Evolutionary conservation across 2,888 invertebrate genomes (phyloP).

Genomic region (Malthinus flaveolus): DNA sequence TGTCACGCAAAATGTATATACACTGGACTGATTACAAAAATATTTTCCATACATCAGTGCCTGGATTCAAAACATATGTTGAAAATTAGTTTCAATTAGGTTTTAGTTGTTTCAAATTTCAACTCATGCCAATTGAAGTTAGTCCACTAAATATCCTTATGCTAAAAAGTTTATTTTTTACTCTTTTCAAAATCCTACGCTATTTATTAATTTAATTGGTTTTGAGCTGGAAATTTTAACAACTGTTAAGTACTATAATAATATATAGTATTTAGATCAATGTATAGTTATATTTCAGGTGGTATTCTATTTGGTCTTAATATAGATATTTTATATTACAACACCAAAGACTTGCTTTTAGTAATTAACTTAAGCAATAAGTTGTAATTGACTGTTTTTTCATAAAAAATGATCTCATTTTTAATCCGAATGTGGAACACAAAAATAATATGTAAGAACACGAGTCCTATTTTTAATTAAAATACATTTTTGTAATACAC

Average conservation of each 20-base stretch:
- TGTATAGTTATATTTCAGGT: too few relatives aligned
- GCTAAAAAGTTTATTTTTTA: too few relatives aligned
- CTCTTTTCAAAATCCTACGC: too few relatives aligned
- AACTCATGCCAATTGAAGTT: background rate
- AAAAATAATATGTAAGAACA: too few relatives aligned
- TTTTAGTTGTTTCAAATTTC: constrained; percentile 7
- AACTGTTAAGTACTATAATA: too few relatives aligned
- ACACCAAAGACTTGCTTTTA: constrained; percentile 5
- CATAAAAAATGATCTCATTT: constrained; percentile 5
- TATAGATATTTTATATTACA: background rate
- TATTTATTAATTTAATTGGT: too few relatives aligned
- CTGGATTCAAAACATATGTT: constrained; percentile 43
- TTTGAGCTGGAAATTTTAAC: too few relatives aligned
- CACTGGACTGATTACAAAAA: constrained; percentile 47
- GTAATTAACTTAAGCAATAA: constrained; percentile 1
- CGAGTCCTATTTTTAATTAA: background rate
- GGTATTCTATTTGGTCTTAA: too few relatives aligned
- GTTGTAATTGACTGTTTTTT: constrained; percentile 1
- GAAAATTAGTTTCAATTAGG: constrained; percentile 29
- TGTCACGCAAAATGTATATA: constrained; percentile 45
- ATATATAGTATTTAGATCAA: too few relatives aligned
- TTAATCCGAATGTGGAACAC: background rate
- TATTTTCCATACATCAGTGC: constrained; percentile 49
- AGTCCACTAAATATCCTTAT: background rate
- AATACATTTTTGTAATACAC: too few relatives aligned